A percentile compares a stretch with the other conserved stretches of the same genome.
Evolutionary conservation across 1,140 invertebrate species (phyloP).

Genomic region (Scylla paramamosain): DNA sequence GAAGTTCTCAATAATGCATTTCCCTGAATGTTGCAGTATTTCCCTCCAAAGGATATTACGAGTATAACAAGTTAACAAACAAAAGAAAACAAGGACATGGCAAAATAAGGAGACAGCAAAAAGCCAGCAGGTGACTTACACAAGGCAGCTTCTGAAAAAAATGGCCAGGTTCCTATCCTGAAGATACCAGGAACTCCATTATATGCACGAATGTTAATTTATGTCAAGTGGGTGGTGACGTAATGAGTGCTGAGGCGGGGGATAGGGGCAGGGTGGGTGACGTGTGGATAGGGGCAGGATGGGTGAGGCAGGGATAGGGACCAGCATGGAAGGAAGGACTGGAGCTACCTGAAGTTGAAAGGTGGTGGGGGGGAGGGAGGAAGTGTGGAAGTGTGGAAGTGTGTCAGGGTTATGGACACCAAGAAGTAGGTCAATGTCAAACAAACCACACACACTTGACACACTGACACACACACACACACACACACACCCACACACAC

Average conservation of each 20-base stretch:
- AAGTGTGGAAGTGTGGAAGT: neutral
- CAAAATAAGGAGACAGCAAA: too few species aligned
- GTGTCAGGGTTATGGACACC: neutral
- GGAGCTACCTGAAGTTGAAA: neutral
- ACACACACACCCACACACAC: neutral
- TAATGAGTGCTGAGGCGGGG: neutral
- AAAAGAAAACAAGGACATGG: too few species aligned
- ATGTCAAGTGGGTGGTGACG: neutral
- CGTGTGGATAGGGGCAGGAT: neutral
- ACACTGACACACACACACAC: conserved; percentile 30
- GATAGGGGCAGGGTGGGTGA: neutral
- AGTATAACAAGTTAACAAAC: too few species aligned
- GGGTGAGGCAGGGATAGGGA: neutral
- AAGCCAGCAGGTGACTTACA: too few species aligned
- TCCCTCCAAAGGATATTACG: too few species aligned
- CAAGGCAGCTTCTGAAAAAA: too few species aligned
- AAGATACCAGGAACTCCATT: neutral
- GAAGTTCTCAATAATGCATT: too few species aligned
- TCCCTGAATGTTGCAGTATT: too few species aligned
- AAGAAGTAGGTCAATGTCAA: conserved; percentile 39
- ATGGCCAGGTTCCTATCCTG: neutral
- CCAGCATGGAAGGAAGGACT: neutral
- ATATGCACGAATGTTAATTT: neutral
- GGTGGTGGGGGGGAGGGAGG: neutral
- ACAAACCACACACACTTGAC: neutral